A percentile compares a stretch with the other conserved stretches of the same genome.
These are phyloP conservation scores for Etheostoma nigrum DNA, from an alignment of 2,797 vertebrate species.

Conservation along the genomic window DNA sequence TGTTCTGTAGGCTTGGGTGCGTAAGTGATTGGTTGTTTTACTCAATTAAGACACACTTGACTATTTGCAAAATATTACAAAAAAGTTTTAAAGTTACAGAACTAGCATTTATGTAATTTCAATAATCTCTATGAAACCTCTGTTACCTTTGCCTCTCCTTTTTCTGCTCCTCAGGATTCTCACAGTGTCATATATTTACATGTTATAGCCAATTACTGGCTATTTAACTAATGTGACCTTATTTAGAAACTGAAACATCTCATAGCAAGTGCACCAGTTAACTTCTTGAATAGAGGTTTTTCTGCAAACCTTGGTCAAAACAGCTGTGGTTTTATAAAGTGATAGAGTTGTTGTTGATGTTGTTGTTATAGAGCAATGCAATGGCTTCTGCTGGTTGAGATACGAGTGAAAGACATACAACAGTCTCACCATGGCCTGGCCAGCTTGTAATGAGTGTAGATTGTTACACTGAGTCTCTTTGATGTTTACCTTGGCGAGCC, in stretches of 20 bases:
- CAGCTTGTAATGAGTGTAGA: constrained; percentile 5
- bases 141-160: background rate
- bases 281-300: background rate
- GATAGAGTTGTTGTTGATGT: no score
- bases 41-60: background rate
- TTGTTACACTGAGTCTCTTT: background rate
- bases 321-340: background rate
- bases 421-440: background rate
- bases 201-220: background rate
- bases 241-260: background rate
- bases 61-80: background rate
- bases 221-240: background rate
- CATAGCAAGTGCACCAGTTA: background rate
- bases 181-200: background rate
- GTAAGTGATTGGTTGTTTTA: background rate
- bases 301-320: background rate
- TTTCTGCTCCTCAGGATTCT: background rate
- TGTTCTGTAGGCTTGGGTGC: background rate
- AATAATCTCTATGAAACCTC: background rate
- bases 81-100: background rate
- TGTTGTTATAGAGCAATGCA: background rate
- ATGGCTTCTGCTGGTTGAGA: background rate
- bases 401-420: background rate
- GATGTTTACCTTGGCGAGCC: constrained; percentile 91
- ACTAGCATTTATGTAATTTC: background rate